Evolutionary conservation across 53 echinoderm and acorn worm species (phyloP).

Genomic region (Echinometra lucunter): DNA sequence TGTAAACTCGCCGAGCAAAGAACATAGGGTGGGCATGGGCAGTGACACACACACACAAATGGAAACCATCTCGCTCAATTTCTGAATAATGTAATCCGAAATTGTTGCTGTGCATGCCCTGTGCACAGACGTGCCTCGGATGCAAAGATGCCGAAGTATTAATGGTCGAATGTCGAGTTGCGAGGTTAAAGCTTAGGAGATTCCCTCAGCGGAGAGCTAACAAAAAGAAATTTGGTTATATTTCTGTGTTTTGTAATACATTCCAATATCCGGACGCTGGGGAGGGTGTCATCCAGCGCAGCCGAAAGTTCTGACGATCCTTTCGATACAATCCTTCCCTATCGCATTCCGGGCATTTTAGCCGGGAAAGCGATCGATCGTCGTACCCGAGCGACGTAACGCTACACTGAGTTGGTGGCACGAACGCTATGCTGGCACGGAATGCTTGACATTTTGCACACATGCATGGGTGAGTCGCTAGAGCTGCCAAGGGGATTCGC

Average conservation of each 20-base stretch:
- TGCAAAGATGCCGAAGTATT: not conserved
- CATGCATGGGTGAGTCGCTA: conserved; percentile 46
- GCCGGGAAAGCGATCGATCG: conserved; percentile 43
- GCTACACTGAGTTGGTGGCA: conserved; percentile 47
- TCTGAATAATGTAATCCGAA: conserved; percentile 46
- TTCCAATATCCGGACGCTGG: not conserved
- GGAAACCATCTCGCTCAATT: conserved; percentile 37
- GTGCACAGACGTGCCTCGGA: conserved; percentile 14
- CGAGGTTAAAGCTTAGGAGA: not conserved
- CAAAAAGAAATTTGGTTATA: not conserved
- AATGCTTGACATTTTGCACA: conserved; percentile 46
- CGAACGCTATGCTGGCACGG: conserved; percentile 43
- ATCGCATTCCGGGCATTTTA: conserved; percentile 42
- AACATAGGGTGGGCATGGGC: conserved; percentile 9
- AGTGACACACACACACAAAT: conserved; percentile 20
- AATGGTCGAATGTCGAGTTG: conserved; percentile 11
- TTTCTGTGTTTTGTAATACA: not conserved
- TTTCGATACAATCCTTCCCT: conserved; percentile 24
- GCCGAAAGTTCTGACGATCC: conserved; percentile 44
- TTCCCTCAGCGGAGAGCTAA: not conserved
- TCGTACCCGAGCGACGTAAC: not conserved
- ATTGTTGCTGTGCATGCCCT: conserved; percentile 39
- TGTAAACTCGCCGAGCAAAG: not conserved
- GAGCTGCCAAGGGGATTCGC: not conserved
- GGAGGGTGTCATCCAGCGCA: not conserved